Percentiles rank a stretch among this genome's conserved stretches.
phyloP scores from a whole-genome alignment of 1,140 invertebrate genomes.

The Hyles euphorbiae region DNA sequence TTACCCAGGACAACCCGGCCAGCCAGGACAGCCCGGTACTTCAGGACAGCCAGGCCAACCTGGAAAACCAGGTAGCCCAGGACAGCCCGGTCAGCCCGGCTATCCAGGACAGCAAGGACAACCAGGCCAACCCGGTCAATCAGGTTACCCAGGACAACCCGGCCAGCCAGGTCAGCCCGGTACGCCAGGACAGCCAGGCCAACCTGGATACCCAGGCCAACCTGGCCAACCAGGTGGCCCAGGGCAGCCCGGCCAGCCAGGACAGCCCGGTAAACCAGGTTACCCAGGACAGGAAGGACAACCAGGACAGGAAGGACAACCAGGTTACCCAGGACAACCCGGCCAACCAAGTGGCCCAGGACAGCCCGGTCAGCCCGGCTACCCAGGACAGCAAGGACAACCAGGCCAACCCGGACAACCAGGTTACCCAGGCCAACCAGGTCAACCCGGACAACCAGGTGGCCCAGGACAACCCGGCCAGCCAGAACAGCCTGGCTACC shows the following conservation, averaged over 20 bases:
- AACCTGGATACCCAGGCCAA: slow-evolving; percentile 20
- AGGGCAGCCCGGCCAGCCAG: slow-evolving; percentile 6
- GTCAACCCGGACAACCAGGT: slow-evolving; percentile 10
- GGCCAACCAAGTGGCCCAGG: slow-evolving; percentile 9
- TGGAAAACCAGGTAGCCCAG: slow-evolving; percentile 24
- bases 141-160: slow-evolving; percentile 21
- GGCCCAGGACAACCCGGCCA: slow-evolving; percentile 6
- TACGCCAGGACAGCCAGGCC: slow-evolving; percentile 17
- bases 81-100: slow-evolving; percentile 15
- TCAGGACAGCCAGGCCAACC: slow-evolving; percentile 21
- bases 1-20: slow-evolving; percentile 10
- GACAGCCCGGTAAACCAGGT: slow-evolving; percentile 13
- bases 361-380: slow-evolving; percentile 1
- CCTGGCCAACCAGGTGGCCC: slow-evolving; percentile 16
- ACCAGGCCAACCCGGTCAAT: slow-evolving; percentile 22
- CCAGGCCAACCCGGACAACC: slow-evolving; percentile 18
- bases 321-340: slow-evolving; percentile 20
- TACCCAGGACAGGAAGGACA: slow-evolving; percentile 14
- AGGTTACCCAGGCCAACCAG: slow-evolving; percentile 21
- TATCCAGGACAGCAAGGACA: slow-evolving; percentile 19
- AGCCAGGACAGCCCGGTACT: slow-evolving; percentile 3
- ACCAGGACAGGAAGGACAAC: slow-evolving; percentile 14
- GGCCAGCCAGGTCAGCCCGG: slow-evolving; percentile 19
- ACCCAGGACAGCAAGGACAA: slow-evolving; percentile 13
- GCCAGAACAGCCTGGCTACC: slow-evolving; percentile 7